Evolutionary conservation across 2,888 invertebrate genomes (phyloP), one percentile per base, ranked within the genome.

Genomic region (Ametastegia equiseti): DNA sequence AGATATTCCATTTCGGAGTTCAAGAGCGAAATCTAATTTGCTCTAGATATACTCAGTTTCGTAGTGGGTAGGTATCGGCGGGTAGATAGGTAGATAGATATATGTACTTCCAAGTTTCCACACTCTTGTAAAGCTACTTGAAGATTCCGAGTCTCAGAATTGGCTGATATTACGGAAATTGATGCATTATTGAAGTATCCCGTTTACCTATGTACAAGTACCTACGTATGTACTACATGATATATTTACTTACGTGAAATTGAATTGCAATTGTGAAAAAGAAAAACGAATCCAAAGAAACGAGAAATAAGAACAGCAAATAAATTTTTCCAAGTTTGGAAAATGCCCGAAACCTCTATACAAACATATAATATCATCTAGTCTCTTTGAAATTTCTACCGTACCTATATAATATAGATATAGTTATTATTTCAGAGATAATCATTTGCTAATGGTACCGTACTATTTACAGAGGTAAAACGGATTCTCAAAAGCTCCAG

Each of bases 21-120:
- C 36, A 69, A 39, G 42, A 69, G 42, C 42, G 23, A 3, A 69
- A 69, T 69, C 69, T 19, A 69, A 69, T 69, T 69, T 19, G 4
- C 69, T 39, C 13, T 42, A 13, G 19, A 11, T n/a, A n/a, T 39
- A 67, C 39, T 63, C 63, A 13, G 23, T 23, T 23, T 42, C 23
- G 42, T 13, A 67, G 4, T 42, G 11, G 19, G 11, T n/a, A n/a
- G n/a, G n/a, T n/a, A n/a, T n/a, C n/a, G n/a, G n/a, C n/a, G n/a
- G n/a, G n/a, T 42, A 54, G 13, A 54, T 54, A 54, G 13, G 54
- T 63, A 63, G 7, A 33, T 63, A 63, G 30, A 27, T 57, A 60
- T 7, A 9, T n/a, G n/a, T 57, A 57, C 57, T 23, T 15, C 63
- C 7, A 30, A 33, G 33, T 63, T 63, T 33, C 33, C 7, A 67